Percentiles rank a stretch among this genome's conserved stretches.
These are phyloP conservation scores for Leistus spinibarbis DNA, from an alignment of 2,888 invertebrate species.

Conservation along the genomic window DNA sequence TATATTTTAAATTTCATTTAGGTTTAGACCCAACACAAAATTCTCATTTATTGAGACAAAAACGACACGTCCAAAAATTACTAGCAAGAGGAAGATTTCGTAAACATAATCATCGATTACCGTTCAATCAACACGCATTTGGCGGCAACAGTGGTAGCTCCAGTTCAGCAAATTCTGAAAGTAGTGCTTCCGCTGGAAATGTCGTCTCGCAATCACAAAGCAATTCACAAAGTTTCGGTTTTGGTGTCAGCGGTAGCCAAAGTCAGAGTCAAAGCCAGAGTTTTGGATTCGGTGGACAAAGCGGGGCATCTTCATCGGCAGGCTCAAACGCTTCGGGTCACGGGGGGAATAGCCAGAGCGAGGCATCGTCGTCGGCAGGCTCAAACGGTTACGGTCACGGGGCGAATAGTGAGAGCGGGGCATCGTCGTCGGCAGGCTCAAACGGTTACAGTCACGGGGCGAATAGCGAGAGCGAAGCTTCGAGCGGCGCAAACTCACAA, in stretches of 20 bases:
- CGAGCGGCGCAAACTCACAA: background rate
- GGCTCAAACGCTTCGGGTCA: background rate
- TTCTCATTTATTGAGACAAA: background rate
- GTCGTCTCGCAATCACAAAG: background rate
- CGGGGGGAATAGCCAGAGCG: background rate
- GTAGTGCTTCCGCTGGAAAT: background rate
- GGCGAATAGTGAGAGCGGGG: background rate
- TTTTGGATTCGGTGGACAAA: background rate
- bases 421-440: background rate
- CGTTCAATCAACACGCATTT: background rate
- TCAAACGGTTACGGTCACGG: background rate
- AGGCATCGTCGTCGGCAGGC: background rate
- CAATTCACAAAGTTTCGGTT: background rate
- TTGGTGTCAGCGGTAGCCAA: background rate
- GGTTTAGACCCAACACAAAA: background rate
- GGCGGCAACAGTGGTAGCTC: background rate
- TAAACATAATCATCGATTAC: background rate
- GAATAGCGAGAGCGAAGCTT: background rate
- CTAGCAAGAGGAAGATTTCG: background rate
- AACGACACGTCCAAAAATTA: background rate
- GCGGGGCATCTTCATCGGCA: background rate
- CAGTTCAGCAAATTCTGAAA: background rate
- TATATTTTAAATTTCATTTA: background rate
- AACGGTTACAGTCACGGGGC: background rate
- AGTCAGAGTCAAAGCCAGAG: conserved; percentile 8